Base-by-base conservation (phyloP, 2,888 invertebrate genomes). In the Heteromurus nitidus region DNA sequence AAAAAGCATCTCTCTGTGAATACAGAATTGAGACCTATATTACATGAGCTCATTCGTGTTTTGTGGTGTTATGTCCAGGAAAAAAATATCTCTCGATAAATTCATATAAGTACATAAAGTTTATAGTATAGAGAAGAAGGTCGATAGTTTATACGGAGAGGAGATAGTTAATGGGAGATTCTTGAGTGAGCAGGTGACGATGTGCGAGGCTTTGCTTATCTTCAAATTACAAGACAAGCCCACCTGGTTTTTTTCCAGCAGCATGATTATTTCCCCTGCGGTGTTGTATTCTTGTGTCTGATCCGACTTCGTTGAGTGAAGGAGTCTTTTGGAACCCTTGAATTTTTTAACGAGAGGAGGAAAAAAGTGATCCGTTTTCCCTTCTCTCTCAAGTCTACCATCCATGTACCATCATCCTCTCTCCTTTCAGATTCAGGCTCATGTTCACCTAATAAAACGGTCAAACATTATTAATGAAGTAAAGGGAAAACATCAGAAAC, bases 211-310 rank as follows among this genome's bases (percentile, higher is more conserved):
- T 80, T 53, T 11, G 47, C 67, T 80, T 80, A 72, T 80, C 70
- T 80, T 20, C 58, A 80, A 80, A 80, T 70, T 72, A 80, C 65
- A 65, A 72, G 80, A 80, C 80, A 80, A 80, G 80, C 80, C 80
- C 80, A 80, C 80, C 80, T 80, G 80, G 80, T 72, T 44, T 72
- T 79, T 44, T 72, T 80, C 44, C 70, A 79, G 62, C 58, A 79
- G 62, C 58, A 58, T 53, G 58, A 65, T 44, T 31, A 18, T 79
- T 70, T 65, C 30, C 72, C 72, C 72, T 28, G 58, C 65, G 77
- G 77, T 77, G 77, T 53, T 53, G 55, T 60, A 22, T 67, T 53
- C 18, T 70, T 30, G 36, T 68, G 28, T 53, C 60, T 68, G 22
- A 36, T 69, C 58, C 62, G 30, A 67, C 58, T 44, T 42, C 22